These are phyloP conservation scores for Hydrophis major DNA, from an alignment of 2,797 vertebrate species.

Conservation along the genomic window DNA sequence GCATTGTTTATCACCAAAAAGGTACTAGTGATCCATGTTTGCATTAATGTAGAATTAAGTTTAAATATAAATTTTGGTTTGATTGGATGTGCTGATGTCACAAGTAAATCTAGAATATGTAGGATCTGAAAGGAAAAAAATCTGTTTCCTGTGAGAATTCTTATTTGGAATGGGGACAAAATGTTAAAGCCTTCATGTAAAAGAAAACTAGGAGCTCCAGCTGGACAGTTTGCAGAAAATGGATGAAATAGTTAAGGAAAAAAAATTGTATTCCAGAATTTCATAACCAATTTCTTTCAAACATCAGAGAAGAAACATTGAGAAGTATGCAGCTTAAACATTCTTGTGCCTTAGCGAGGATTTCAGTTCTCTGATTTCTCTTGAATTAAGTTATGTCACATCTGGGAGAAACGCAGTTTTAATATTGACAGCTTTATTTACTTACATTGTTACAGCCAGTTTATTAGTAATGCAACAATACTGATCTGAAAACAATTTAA, in stretches of 20 bases:
- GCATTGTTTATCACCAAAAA: background rate
- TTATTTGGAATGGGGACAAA: background rate
- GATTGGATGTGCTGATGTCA: background rate
- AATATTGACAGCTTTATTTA: background rate
- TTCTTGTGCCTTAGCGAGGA: background rate
- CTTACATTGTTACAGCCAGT: background rate
- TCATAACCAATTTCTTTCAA: background rate
- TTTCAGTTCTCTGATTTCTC: background rate
- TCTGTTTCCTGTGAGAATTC: background rate
- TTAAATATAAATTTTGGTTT: background rate
- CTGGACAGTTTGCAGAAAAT: background rate
- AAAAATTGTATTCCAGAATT: background rate
- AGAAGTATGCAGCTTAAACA: background rate
- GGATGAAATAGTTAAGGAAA: background rate
- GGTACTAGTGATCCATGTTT: background rate
- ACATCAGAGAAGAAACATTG: background rate
- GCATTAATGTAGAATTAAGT: background rate
- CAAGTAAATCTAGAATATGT: background rate
- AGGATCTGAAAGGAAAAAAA: background rate
- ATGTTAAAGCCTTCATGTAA: background rate
- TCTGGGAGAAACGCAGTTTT: background rate
- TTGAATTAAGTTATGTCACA: background rate
- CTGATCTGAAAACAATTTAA: background rate
- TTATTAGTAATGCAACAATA: background rate
- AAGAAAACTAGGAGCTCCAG: background rate